These are phyloP conservation scores for Aphis craccivora DNA, from an alignment of 1,140 invertebrate genomes.

Conservation along the genomic window DNA sequence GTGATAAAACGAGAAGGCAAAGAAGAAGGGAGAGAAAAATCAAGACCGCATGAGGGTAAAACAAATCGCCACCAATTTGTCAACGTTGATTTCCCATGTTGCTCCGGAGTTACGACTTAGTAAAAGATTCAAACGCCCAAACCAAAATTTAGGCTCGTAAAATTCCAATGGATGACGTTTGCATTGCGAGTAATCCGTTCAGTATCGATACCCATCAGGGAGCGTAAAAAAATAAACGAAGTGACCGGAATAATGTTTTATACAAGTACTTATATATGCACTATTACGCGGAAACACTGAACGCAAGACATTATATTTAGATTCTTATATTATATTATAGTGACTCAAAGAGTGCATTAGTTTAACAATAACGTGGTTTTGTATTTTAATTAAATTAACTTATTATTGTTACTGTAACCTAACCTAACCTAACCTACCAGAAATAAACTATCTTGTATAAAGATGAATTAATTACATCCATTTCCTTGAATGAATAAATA, in stretches of 20 bases:
- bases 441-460: no score
- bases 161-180: background rate
- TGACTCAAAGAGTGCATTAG: background rate
- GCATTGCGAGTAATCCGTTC: background rate
- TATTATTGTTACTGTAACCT: background rate
- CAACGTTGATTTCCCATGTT: slow-evolving; percentile 54
- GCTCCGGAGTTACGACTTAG: background rate
- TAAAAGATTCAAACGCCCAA: slow-evolving; percentile 8
- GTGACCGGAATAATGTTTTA: background rate
- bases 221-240: background rate
- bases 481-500: no score
- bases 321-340: background rate
- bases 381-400: background rate
- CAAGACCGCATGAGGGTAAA: background rate
- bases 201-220: background rate
- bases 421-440: no score
- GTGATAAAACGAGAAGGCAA: background rate
- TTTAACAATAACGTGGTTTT: background rate
- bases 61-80: slow-evolving; percentile 8
- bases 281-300: background rate
- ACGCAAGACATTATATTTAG: background rate
- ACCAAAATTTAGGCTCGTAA: slow-evolving; percentile 21
- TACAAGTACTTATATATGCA: background rate
- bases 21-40: background rate
- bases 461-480: no score